These are phyloP conservation scores for Cosmorhoe ocellata DNA, from an alignment of 2,888 invertebrate genomes.

Conservation along the genomic window DNA sequence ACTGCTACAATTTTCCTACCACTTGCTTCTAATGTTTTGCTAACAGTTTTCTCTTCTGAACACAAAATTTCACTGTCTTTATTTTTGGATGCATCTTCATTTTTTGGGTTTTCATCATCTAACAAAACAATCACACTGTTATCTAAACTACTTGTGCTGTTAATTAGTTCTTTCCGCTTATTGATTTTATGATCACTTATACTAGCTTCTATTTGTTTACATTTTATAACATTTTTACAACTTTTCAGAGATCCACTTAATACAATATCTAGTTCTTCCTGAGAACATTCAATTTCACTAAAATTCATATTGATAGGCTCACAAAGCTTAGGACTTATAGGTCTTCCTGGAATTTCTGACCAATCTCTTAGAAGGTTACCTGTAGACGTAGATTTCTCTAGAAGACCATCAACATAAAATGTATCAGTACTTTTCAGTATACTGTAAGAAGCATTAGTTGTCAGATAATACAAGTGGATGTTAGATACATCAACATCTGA, in stretches of 20 bases:
- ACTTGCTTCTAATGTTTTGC: background rate
- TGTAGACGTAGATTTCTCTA: conserved; percentile 63
- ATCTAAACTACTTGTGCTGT: conserved; percentile 4
- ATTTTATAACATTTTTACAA: conserved; percentile 49
- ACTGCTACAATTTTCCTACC: conserved; percentile 11
- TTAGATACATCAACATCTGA: conserved; percentile 17
- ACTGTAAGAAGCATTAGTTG: conserved; percentile 55
- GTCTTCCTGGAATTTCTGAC: conserved; percentile 84
- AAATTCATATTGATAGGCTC: conserved; percentile 47
- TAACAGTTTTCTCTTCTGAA: background rate
- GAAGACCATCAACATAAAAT: conserved; percentile 74
- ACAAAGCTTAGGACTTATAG: conserved; percentile 71
- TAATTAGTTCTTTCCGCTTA: background rate
- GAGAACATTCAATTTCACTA: conserved; percentile 57
- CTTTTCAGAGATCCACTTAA: conserved; percentile 59
- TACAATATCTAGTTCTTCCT: conserved; percentile 62
- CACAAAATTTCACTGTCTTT: background rate
- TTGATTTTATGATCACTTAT: background rate
- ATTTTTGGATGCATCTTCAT: background rate
- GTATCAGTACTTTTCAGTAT: conserved; percentile 49
- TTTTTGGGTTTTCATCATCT: conserved; percentile 6
- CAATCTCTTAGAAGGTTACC: conserved; percentile 84
- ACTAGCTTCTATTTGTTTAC: conserved; percentile 20
- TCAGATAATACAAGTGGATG: conserved; percentile 46
- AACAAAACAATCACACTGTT: conserved; percentile 12